Evolutionary conservation across 2,888 invertebrate genomes (phyloP).

Genomic region (Drosophila planitibia): DNA sequence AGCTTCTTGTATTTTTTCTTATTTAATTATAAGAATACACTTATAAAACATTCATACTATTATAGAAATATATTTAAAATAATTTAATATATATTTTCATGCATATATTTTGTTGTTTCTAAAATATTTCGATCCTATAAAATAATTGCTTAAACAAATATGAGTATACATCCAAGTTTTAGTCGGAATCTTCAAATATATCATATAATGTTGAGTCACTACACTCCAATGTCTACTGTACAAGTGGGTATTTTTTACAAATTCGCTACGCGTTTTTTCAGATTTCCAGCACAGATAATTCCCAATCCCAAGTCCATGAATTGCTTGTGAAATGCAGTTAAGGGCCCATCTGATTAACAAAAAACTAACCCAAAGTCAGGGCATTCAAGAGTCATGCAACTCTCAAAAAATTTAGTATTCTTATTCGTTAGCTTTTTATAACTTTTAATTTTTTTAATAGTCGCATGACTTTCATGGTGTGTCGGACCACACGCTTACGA

Average conservation of each 20-base stretch:
- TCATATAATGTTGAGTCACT: neutral
- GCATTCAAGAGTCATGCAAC: constrained; percentile 23
- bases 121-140: no score
- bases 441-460: constrained; percentile 13
- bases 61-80: no score
- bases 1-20: no score
- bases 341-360: constrained; percentile 10
- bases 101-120: neutral
- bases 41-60: no score
- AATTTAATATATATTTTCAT: no score
- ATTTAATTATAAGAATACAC: no score
- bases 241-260: constrained; percentile 10
- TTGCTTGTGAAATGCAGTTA: constrained; percentile 33
- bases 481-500: constrained; percentile 29
- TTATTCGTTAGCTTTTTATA: constrained; percentile 31
- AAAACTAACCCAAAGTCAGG: constrained; percentile 13
- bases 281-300: constrained; percentile 58
- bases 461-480: constrained; percentile 23
- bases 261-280: constrained; percentile 41
- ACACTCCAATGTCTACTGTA: constrained; percentile 24
- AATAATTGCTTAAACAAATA: neutral
- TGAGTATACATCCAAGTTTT: neutral
- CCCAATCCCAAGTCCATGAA: constrained; percentile 11
- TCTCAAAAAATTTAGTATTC: constrained; percentile 31
- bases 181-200: neutral